These are phyloP conservation scores for Ariopsis seemanni DNA, from an alignment of 2,113 vertebrate species.

Conservation along the genomic window DNA sequence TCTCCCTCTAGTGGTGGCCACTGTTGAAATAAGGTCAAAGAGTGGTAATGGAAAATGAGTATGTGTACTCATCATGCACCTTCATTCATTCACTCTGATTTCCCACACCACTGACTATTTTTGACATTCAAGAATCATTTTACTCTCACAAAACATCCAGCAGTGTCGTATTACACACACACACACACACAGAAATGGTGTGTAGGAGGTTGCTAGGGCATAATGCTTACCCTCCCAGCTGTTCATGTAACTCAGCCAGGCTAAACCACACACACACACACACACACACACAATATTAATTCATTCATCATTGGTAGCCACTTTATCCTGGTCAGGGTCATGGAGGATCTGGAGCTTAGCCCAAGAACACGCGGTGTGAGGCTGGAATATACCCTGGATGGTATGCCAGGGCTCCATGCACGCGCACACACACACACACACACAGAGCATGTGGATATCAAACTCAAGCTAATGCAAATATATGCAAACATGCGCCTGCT, in stretches of 20 bases:
- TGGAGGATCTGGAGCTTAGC: neutral
- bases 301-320: neutral
- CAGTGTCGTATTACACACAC: constrained; percentile 21
- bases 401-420: neutral
- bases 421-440: neutral
- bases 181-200: neutral
- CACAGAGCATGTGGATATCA: too few species aligned
- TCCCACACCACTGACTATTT: constrained; percentile 23
- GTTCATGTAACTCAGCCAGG: constrained; percentile 46
- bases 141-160: constrained; percentile 4
- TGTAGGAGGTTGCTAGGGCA: constrained; percentile 13
- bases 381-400: neutral
- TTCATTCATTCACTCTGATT: constrained; percentile 6
- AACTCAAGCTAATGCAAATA: constrained; percentile 22
- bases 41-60: constrained; percentile 15
- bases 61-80: neutral
- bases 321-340: neutral
- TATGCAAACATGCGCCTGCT: constrained; percentile 43
- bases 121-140: constrained; percentile 17
- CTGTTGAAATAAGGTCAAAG: neutral
- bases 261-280: neutral
- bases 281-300: neutral
- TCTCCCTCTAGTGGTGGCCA: constrained; percentile 37
- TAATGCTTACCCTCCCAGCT: constrained; percentile 42
- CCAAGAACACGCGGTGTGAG: neutral